phyloP scores from a whole-genome alignment of 2,797 vertebrate species.

The Neosalanx taihuensis region DNA sequence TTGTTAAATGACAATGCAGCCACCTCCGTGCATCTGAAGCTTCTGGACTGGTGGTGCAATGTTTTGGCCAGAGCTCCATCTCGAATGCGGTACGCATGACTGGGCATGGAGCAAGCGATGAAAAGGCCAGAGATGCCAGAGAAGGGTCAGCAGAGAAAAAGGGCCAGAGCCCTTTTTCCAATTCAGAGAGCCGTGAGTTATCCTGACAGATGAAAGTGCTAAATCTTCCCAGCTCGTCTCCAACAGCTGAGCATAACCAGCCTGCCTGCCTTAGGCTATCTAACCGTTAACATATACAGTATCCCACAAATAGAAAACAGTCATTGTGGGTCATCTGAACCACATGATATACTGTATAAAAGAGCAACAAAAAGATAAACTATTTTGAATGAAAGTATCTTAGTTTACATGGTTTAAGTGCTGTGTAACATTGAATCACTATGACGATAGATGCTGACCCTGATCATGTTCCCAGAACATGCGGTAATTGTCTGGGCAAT shows the following conservation, averaged over 20 bases:
- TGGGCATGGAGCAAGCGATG: conserved; percentile 16
- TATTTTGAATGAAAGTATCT: background rate
- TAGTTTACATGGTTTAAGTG: background rate
- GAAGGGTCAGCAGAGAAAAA: background rate
- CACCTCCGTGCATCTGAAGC: background rate
- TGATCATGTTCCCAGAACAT: background rate
- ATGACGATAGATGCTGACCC: background rate
- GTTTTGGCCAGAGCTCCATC: conserved; percentile 7
- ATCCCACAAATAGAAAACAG: background rate
- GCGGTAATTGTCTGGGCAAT: background rate
- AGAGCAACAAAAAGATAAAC: background rate
- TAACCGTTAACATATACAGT: background rate
- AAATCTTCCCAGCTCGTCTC: conserved; percentile 10
- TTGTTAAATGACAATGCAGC: background rate
- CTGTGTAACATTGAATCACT: background rate
- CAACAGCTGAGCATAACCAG: conserved; percentile 17
- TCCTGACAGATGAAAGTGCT: conserved; percentile 21
- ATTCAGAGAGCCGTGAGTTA: conserved; percentile 4
- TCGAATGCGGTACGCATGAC: conserved; percentile 21
- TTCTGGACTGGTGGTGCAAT: conserved; percentile 8
- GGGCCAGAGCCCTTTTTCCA: conserved; percentile 6
- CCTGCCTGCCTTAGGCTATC: background rate
- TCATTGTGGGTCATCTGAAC: background rate
- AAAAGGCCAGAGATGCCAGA: conserved; percentile 24
- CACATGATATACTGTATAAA: background rate